Base-by-base conservation (phyloP, 2,888 invertebrate genomes). In the Marasmarcha lunaedactyla region DNA sequence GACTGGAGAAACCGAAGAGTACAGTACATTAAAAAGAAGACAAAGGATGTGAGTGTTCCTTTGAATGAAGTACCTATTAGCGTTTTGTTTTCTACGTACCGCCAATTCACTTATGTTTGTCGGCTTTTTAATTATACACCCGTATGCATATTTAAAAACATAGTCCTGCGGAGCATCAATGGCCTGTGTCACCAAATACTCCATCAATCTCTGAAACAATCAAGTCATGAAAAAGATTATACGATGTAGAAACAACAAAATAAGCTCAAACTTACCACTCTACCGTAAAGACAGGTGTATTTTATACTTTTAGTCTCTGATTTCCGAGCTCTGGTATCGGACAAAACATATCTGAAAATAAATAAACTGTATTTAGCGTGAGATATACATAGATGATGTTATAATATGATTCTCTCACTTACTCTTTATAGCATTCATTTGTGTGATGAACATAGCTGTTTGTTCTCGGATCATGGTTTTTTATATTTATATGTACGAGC, bases 151-250 rank as follows among this genome's bases (percentile, higher is more conserved):
- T 52, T 57, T 48, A 40, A 56, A 63, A 5, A 78, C 73, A 35
- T 74, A 79, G 0, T 59, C 46, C 37, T 77, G 74, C 1, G 79
- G 79, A 0, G 72, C 65, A 42, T 79, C 72, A 11, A 78, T 71
- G 0, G 79, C 79, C 0, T 69, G 61, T 0, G 66, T 67, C 9
- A 67, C 61, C 11, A 81, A 47, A 40, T 76, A 79, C 41, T 77
- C 72, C 1, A 59, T 64, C 10, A 76, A 44, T 46, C 66, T 69
- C 71, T 78, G 54, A 7, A 57, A 55, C 35, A 38, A 42, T 36
- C 7, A 15, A 20, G 13, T 11, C 12, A 35, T 20, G 7, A 3
- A 20, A 7, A 3, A 20, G 7, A 20, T 5, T 7, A 5, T 20
- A 20, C 5, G 7, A 26, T 33, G 14, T 30, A 33, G 11, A 12